Evolutionary conservation across 1,140 invertebrate genomes (phyloP), one percentile per base, ranked within the genome.

Genomic region (Zaprionus davidi): DNA sequence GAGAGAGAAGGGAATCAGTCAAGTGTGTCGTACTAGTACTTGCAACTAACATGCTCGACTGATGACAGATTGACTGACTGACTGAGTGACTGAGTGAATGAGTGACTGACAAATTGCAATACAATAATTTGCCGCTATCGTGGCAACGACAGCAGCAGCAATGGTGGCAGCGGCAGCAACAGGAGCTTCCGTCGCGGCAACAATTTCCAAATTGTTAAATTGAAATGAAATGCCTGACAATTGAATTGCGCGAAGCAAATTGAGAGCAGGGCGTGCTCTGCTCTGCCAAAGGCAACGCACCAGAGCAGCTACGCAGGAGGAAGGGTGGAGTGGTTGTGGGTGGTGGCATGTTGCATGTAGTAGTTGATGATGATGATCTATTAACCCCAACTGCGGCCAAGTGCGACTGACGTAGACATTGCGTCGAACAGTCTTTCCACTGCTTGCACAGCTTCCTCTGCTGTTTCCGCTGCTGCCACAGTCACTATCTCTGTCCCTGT

Each of bases 211-310:
- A 90, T 88, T 79, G 85, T 90, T 77, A 85, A 90, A 90, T 90
- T 85, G 86, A 90, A 90, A 82, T 90, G 81, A 90, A 90, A 90
- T 90, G 82, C 72, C 73, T 74, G 79, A 85, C 85, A 90, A 90
- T 90, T 88, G 81, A 83, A 88, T 88, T 88, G 81, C 66, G 81
- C 57, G 65, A 67, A 71, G 66, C 67, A 84, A 85, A 80, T 82
- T 75, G 68, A 76, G 71, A 75, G 81, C 76, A 17, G 41, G 41
- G 41, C 41, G 41, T 46, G 41, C 41, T 46, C 41, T 9, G 41
- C 4, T 2, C 41, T 44, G 41, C 41, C n/a, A 46, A 46, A 46
- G 41, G 41, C 41, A 17, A 6, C 6, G 41, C 41, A 44, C 2
- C 41, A 51, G 9, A 31, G 53, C 15, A 56, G 51, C 24, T 24